Conservation (phyloP, 2,113 vertebrate species). For the Pan troglodytes region NHGRI_mPanTro3-v2.1_pri NC_072413.2:53556501-53557000, state of each 20-base stretch:
- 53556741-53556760: not conserved
- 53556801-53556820: not conserved
- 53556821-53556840: not conserved
- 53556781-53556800: not conserved
- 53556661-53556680: not conserved
- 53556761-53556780: not conserved
- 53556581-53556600: not conserved
- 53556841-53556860: not conserved
- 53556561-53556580: not conserved
- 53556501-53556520: not conserved
- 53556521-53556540: not conserved
- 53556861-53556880: not conserved
- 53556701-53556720: not conserved
- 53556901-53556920: not conserved
- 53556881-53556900: not conserved
- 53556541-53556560: not conserved
- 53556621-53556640: not conserved
- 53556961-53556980: not conserved
- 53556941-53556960: not conserved
- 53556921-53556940: not conserved
- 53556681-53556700: not conserved
- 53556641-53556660: not conserved
- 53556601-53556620: not conserved
- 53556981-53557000: not conserved
- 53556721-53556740: too few relatives aligned